Evolutionary conservation across 2,113 vertebrate genomes (phyloP).

Genomic region (Bettongia penicillata): DNA sequence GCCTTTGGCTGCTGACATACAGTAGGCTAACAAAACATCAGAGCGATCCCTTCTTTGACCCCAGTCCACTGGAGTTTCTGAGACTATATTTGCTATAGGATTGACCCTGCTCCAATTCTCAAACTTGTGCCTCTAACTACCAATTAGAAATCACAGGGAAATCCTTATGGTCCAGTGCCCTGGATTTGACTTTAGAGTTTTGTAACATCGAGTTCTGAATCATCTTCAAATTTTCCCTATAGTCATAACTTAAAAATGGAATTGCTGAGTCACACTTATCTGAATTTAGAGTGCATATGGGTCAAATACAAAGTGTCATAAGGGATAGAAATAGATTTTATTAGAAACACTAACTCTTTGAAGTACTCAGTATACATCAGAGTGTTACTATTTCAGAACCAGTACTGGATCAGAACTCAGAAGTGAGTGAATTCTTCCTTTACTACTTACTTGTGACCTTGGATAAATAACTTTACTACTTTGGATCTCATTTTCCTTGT

Average conservation of each 20-base stretch:
- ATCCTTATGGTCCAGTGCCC: background rate
- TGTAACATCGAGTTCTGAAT: conserved; percentile 14
- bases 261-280: conserved; percentile 4
- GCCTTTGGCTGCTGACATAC: conserved; percentile 14
- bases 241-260: conserved; percentile 44
- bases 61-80: background rate
- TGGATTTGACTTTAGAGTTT: conserved; percentile 23
- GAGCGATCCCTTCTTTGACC: background rate
- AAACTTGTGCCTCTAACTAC: background rate
- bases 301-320: conserved; percentile 50
- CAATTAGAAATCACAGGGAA: conserved; percentile 20
- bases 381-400: background rate
- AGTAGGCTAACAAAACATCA: background rate
- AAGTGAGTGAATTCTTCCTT: background rate
- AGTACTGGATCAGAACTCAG: background rate
- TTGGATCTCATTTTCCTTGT: background rate
- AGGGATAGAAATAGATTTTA: conserved; percentile 1
- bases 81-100: background rate
- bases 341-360: conserved; percentile 2
- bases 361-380: background rate
- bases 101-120: conserved; percentile 2
- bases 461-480: background rate
- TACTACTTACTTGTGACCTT: background rate
- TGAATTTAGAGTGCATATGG: background rate
- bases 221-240: background rate